Evolutionary conservation across 2,113 vertebrate species (phyloP).

Genomic region (Elgaria multicarinata): DNA sequence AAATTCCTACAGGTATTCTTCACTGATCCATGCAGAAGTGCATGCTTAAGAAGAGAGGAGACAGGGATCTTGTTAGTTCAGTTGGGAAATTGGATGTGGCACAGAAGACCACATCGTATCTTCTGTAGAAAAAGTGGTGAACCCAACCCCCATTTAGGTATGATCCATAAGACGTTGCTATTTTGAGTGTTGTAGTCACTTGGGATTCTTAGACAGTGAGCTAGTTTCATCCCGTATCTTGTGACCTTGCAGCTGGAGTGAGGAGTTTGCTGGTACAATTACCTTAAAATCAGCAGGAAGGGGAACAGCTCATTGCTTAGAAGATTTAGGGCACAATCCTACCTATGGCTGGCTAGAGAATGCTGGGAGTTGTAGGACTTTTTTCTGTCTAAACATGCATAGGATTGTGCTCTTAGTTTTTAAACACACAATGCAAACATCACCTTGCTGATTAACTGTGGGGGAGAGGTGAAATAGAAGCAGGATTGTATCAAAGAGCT

Average conservation of each 20-base stretch:
- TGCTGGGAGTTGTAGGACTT: no score
- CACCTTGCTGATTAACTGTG: slow-evolving; percentile 46
- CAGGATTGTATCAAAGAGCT: background rate
- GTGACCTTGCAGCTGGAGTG: slow-evolving; percentile 34
- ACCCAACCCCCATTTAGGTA: background rate
- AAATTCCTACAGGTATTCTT: background rate
- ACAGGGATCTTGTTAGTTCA: no score
- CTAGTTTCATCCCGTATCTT: slow-evolving; percentile 24
- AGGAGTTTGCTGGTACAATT: slow-evolving; percentile 37
- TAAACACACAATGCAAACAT: slow-evolving; percentile 33
- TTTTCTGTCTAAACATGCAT: no score
- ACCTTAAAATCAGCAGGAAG: slow-evolving; percentile 58
- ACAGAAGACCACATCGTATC: background rate
- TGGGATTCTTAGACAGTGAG: slow-evolving; percentile 23
- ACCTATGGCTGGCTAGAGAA: no score
- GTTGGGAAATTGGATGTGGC: background rate
- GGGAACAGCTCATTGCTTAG: slow-evolving; percentile 54
- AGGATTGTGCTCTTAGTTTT: no score
- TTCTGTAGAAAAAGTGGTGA: slow-evolving; percentile 26
- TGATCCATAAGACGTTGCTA: background rate
- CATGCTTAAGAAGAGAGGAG: background rate
- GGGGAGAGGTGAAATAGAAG: background rate
- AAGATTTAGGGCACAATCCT: slow-evolving; percentile 56
- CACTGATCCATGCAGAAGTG: background rate
- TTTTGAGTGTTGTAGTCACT: slow-evolving; percentile 30